These are phyloP conservation scores for Drosophila affinis DNA, from an alignment of 2,888 invertebrate genomes.

Conservation along the genomic window DNA sequence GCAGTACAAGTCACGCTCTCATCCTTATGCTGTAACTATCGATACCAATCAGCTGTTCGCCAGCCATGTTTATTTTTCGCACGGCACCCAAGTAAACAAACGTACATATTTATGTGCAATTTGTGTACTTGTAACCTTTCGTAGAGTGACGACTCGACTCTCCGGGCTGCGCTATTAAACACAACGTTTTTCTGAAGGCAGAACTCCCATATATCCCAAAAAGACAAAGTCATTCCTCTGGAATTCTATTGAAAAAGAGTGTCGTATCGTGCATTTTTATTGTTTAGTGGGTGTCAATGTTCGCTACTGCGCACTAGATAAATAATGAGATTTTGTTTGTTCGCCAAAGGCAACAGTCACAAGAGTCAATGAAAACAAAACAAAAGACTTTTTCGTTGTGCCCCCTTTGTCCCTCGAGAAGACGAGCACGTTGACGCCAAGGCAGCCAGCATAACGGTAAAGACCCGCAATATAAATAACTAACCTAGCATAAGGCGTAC, in stretches of 20 bases:
- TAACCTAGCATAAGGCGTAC: neutral
- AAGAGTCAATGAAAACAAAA: neutral
- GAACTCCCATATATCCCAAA: neutral
- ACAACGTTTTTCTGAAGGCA: neutral
- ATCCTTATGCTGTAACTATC: neutral
- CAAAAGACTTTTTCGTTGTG: neutral
- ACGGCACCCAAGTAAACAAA: slow-evolving; percentile 7
- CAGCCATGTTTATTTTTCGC: neutral
- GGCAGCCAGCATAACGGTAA: neutral
- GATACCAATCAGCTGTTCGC: neutral
- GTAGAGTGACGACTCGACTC: neutral
- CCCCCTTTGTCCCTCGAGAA: neutral
- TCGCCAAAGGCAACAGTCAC: neutral
- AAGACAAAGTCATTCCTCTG: neutral
- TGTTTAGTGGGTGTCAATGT: slow-evolving; percentile 20
- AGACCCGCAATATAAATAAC: neutral
- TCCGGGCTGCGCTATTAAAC: neutral
- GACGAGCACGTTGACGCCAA: neutral
- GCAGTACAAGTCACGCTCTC: neutral
- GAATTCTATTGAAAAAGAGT: neutral
- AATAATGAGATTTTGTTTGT: slow-evolving; percentile 19
- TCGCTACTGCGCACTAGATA: slow-evolving; percentile 33
- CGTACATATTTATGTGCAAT: slow-evolving; percentile 11
- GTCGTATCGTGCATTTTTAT: neutral
- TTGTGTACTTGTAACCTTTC: neutral